Conservation (phyloP, 2,113 vertebrate genomes). For the Semnornis frantzii region DNA sequence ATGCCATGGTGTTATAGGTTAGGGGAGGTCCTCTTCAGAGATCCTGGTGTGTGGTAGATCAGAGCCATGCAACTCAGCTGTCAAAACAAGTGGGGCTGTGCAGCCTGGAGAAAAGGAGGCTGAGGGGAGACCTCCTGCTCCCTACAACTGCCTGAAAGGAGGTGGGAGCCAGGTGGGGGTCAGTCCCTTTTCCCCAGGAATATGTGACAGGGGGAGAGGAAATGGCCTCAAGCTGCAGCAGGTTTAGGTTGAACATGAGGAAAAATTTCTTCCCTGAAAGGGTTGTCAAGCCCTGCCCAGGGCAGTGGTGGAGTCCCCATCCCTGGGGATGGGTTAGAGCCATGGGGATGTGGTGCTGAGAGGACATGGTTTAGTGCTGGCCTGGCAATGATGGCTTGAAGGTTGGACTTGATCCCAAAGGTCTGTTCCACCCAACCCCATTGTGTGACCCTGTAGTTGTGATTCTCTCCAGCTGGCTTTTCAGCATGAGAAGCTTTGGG, state of each 20-base stretch:
- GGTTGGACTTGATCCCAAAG: background rate
- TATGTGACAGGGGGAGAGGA: no score
- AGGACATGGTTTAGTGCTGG: background rate
- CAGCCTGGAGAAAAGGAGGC: no score
- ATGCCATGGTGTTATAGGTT: background rate
- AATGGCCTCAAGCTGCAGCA: no score
- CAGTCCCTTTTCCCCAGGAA: no score
- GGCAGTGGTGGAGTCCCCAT: background rate
- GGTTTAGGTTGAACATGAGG: no score
- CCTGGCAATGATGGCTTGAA: background rate
- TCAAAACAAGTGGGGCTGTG: no score
- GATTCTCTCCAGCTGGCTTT: constrained; percentile 32
- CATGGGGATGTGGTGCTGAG: background rate
- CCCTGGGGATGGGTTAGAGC: background rate
- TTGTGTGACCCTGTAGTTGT: background rate
- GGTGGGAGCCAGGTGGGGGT: no score
- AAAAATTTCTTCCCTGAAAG: no score
- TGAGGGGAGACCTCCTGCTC: no score
- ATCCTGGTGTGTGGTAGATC: background rate
- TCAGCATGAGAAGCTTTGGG: background rate
- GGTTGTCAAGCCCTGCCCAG: no score
- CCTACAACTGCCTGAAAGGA: no score
- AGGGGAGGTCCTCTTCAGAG: background rate
- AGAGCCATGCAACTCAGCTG: background rate
- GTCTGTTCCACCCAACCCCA: background rate